A percentile compares a stretch with the other conserved stretches of the same genome.
Conservation (phyloP, 2,888 invertebrate species). For the Hipparchia semele region DNA sequence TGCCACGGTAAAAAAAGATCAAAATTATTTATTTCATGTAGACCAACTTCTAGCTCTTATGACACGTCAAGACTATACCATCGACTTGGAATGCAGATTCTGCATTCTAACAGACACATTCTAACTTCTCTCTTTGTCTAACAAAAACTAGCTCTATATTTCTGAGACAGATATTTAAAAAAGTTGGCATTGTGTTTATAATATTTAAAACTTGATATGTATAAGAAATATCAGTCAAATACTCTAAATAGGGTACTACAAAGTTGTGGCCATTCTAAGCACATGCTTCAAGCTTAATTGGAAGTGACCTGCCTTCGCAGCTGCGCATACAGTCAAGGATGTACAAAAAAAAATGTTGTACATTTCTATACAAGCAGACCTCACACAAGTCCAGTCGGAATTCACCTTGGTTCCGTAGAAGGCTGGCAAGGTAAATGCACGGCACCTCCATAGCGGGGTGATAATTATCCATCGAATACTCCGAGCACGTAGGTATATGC, state of each 20-base stretch:
- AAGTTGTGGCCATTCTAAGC: neutral
- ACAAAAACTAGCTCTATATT: neutral
- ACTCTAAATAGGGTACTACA: too few relatives aligned
- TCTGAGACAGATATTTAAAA: too few relatives aligned
- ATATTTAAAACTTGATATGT: too few relatives aligned
- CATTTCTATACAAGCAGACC: slow-evolving; percentile 1
- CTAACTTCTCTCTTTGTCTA: neutral
- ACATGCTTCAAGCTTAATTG: neutral
- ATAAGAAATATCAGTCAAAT: too few relatives aligned
- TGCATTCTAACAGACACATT: too few relatives aligned
- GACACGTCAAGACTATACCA: too few relatives aligned
- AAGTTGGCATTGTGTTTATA: too few relatives aligned
- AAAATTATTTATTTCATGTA: too few relatives aligned
- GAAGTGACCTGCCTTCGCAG: neutral
- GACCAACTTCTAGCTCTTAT: too few relatives aligned
- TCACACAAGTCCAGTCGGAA: slow-evolving; percentile 14
- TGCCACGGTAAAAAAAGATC: too few relatives aligned
- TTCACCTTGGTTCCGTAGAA: slow-evolving; percentile 34
- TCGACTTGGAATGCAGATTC: too few relatives aligned
- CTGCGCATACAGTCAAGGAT: neutral
- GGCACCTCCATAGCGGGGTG: slow-evolving; percentile 5
- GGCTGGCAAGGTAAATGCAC: slow-evolving; percentile 30
- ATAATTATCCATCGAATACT: slow-evolving; percentile 7
- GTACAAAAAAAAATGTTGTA: neutral
- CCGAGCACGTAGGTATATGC: neutral